Evolutionary conservation across 2,797 vertebrate species (phyloP).

Genomic region (Sylvilagus floridanus): DNA sequence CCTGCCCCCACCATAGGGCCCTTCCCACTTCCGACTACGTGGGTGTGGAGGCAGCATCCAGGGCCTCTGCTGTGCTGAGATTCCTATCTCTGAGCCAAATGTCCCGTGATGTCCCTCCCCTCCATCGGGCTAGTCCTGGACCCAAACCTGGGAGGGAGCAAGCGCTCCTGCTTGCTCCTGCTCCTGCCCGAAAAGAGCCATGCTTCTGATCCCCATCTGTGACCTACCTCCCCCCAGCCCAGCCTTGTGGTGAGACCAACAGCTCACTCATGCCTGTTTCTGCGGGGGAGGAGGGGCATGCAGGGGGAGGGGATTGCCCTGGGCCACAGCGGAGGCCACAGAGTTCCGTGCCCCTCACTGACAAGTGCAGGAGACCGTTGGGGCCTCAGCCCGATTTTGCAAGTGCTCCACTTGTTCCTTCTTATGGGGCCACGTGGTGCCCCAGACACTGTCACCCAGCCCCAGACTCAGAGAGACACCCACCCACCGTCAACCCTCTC

Average conservation of each 20-base stretch:
- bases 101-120: slow-evolving; percentile 48
- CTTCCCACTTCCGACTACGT: slow-evolving; percentile 77
- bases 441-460: neutral
- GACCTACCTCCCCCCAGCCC: neutral
- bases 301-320: neutral
- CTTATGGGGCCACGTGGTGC: neutral
- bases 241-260: neutral
- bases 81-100: slow-evolving; percentile 35
- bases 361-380: neutral
- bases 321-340: neutral
- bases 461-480: neutral
- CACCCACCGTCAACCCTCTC: neutral
- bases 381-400: neutral
- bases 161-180: neutral
- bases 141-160: neutral
- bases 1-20: neutral
- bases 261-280: slow-evolving; percentile 4
- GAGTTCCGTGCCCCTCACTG: neutral
- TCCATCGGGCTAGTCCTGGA: neutral
- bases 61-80: slow-evolving; percentile 38
- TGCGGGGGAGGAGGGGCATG: neutral
- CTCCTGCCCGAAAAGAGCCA: neutral
- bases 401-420: neutral
- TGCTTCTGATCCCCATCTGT: slow-evolving; percentile 8
- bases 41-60: slow-evolving; percentile 44